phyloP scores from a whole-genome alignment of 2,113 vertebrate genomes.

The Notechis scutatus region DNA sequence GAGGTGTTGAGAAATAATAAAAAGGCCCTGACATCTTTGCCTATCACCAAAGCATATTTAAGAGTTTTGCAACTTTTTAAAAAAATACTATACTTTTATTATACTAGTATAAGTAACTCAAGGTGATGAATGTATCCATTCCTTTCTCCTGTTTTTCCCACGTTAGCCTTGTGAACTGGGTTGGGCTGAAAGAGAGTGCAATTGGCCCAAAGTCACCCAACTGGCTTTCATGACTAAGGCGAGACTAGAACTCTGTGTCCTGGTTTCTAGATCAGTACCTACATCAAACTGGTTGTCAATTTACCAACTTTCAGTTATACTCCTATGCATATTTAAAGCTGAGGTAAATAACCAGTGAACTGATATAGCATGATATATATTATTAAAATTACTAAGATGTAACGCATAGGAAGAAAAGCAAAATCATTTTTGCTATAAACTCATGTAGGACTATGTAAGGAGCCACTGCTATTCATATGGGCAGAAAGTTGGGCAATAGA shows the following conservation, averaged over 20 bases:
- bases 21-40: not conserved
- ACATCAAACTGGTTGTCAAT: no score
- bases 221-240: no score
- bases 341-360: not conserved
- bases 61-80: not conserved
- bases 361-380: not conserved
- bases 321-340: not conserved
- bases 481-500: not conserved
- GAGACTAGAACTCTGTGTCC: no score
- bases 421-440: not conserved
- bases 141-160: no score
- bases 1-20: not conserved
- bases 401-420: not conserved
- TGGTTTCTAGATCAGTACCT: no score
- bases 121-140: no score
- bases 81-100: no score
- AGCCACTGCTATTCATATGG: not conserved
- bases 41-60: not conserved
- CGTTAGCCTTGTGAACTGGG: no score
- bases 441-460: not conserved
- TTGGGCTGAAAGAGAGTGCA: no score
- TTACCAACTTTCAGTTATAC: not conserved
- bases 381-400: not conserved
- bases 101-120: no score
- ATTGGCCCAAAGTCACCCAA: no score